Conservation (phyloP, 1,140 invertebrate species). For the Subanguina moxae region DNA sequence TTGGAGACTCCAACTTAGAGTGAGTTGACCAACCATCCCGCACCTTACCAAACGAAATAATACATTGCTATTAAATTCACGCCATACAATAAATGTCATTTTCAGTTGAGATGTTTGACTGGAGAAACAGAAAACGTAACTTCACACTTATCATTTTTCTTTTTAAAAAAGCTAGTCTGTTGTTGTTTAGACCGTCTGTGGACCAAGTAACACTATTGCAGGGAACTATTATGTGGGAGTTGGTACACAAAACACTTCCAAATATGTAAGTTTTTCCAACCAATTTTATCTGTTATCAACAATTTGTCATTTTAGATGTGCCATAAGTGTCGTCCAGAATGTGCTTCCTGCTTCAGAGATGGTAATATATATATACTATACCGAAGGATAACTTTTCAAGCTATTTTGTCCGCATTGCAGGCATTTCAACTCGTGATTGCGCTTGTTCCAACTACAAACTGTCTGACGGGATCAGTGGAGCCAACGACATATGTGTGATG, state of each 20-base stretch:
- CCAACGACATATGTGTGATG: slow-evolving; percentile 12
- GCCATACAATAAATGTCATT: not conserved
- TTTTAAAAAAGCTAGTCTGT: not conserved
- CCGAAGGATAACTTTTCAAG: no score
- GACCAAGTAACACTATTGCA: slow-evolving; percentile 15
- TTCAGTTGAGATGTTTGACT: slow-evolving; percentile 30
- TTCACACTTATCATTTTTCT: slow-evolving; percentile 10
- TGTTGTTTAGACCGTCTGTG: not conserved
- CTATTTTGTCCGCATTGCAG: no score
- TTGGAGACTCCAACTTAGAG: no score
- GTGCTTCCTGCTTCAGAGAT: slow-evolving; percentile 22
- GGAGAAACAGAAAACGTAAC: slow-evolving; percentile 29
- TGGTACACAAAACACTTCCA: slow-evolving; percentile 8
- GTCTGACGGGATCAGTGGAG: not conserved
- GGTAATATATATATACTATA: not conserved
- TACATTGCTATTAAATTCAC: no score
- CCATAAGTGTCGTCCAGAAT: slow-evolving; percentile 39
- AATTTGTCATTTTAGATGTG: slow-evolving; percentile 22
- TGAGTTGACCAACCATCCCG: no score
- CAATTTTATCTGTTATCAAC: not conserved
- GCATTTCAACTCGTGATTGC: slow-evolving; percentile 13
- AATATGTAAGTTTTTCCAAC: slow-evolving; percentile 26
- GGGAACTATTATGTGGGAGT: slow-evolving; percentile 26
- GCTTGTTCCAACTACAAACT: slow-evolving; percentile 25
- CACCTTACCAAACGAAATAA: no score